These are phyloP conservation scores for Ardeotis arabs DNA, from an alignment of 2,113 vertebrate genomes.

Conservation along the genomic window DNA sequence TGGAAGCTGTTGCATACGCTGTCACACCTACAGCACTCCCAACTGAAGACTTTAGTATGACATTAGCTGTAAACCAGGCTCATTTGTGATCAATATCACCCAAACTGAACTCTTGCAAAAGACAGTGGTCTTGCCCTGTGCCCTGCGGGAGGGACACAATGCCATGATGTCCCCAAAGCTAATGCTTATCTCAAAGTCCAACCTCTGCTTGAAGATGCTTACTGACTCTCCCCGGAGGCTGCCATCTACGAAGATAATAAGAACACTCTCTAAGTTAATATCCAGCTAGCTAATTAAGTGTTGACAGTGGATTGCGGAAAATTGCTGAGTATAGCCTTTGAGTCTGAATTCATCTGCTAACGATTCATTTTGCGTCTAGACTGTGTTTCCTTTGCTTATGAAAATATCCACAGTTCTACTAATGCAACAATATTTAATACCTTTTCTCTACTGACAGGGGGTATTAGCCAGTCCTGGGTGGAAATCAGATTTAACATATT, in stretches of 20 bases:
- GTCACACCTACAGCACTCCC: background rate
- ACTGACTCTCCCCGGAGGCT: background rate
- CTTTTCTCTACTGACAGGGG: background rate
- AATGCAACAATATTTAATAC: background rate
- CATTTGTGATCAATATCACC: too few relatives aligned
- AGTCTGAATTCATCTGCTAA: background rate
- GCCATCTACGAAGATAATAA: background rate
- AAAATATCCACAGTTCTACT: background rate
- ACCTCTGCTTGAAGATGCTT: accelerated
- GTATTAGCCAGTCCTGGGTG: background rate
- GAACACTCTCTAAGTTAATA: background rate
- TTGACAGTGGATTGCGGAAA: background rate
- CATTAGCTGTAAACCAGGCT: background rate
- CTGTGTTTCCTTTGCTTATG: background rate
- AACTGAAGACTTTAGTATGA: background rate
- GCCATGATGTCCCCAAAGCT: accelerated
- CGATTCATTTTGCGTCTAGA: background rate
- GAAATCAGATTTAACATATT: background rate
- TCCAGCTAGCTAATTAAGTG: background rate
- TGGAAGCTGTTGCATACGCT: accelerated
- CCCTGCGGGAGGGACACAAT: accelerated
- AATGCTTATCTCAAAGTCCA: background rate
- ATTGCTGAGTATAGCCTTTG: background rate
- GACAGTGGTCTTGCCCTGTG: accelerated
- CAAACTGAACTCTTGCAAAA: background rate